These are phyloP conservation scores for Ptychodera flava DNA, from an alignment of 35 echinoderm and acorn worm genomes.

Conservation along the genomic window DNA sequence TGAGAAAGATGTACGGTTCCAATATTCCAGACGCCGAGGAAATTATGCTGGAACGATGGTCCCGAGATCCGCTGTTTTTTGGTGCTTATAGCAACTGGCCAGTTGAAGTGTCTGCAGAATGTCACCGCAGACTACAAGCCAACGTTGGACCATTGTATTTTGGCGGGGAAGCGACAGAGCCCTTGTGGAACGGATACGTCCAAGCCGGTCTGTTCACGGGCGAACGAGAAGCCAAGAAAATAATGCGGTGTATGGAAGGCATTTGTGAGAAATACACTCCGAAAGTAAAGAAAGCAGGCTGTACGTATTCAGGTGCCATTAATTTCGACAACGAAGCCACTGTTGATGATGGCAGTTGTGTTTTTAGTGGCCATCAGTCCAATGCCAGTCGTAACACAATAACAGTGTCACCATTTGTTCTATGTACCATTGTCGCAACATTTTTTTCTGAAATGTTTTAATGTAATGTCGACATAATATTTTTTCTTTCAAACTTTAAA, in stretches of 20 bases:
- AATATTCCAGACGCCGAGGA: constrained; percentile 10
- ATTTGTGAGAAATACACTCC: neutral
- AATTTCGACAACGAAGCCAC: neutral
- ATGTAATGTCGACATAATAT: too few relatives aligned
- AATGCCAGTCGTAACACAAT: too few relatives aligned
- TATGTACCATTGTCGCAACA: too few relatives aligned
- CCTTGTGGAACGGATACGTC: constrained; percentile 26
- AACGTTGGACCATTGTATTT: constrained; percentile 34
- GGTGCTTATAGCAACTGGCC: constrained; percentile 29
- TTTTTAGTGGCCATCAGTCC: too few relatives aligned
- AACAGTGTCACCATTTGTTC: too few relatives aligned
- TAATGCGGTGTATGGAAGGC: constrained; percentile 9
- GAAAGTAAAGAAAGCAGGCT: neutral
- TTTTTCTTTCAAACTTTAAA: too few relatives aligned
- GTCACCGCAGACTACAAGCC: constrained; percentile 9
- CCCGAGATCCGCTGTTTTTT: constrained; percentile 11
- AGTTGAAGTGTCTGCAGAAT: constrained; percentile 16
- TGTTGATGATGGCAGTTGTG: neutral
- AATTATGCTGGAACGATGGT: constrained; percentile 24
- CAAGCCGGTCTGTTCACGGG: constrained; percentile 26
- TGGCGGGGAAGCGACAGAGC: constrained; percentile 40
- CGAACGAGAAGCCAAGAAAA: constrained; percentile 37
- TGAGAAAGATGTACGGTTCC: constrained; percentile 27
- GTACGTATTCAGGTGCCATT: neutral
- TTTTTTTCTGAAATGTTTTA: too few relatives aligned